A percentile compares a stretch with the other conserved stretches of the same genome.
These are phyloP conservation scores for Muntiacus reevesi DNA, from an alignment of 2,113 vertebrate genomes.

Conservation along the genomic window DNA sequence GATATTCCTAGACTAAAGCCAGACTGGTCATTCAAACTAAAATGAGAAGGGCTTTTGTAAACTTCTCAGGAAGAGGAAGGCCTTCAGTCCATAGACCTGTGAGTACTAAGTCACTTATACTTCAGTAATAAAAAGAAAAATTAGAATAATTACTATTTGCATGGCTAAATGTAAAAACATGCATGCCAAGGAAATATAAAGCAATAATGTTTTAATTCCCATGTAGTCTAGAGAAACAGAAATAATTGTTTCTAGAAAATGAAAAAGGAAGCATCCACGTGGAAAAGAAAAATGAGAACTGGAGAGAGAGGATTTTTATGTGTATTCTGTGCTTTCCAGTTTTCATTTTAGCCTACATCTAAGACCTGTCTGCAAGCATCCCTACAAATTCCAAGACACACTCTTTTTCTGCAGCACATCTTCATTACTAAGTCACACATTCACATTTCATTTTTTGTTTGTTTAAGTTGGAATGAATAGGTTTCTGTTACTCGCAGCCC, in stretches of 20 bases:
- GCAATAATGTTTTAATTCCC: not conserved
- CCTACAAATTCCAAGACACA: not conserved
- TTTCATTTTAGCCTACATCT: not conserved
- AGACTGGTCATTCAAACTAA: not conserved
- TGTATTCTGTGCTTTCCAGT: not conserved
- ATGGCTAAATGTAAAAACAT: not conserved
- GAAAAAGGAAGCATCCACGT: not conserved
- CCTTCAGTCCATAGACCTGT: not conserved
- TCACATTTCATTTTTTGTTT: not conserved
- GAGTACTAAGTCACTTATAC: not conserved
- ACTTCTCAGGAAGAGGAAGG: not conserved
- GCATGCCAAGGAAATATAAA: not conserved
- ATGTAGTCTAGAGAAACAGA: not conserved
- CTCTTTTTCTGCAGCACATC: not conserved
- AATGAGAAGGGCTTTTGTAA: not conserved
- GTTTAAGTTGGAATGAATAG: not conserved
- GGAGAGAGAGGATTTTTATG: not conserved
- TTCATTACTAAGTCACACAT: not conserved
- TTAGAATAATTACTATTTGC: not conserved
- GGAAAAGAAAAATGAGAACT: not conserved
- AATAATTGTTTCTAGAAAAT: conserved; percentile 1
- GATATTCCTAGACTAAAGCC: not conserved
- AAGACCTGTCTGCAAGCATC: not conserved
- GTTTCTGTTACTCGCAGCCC: not conserved
- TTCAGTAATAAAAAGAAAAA: not conserved